These are phyloP conservation scores for Polypterus senegalus DNA, from an alignment of 2,113 vertebrate species.

Conservation along the genomic window DNA sequence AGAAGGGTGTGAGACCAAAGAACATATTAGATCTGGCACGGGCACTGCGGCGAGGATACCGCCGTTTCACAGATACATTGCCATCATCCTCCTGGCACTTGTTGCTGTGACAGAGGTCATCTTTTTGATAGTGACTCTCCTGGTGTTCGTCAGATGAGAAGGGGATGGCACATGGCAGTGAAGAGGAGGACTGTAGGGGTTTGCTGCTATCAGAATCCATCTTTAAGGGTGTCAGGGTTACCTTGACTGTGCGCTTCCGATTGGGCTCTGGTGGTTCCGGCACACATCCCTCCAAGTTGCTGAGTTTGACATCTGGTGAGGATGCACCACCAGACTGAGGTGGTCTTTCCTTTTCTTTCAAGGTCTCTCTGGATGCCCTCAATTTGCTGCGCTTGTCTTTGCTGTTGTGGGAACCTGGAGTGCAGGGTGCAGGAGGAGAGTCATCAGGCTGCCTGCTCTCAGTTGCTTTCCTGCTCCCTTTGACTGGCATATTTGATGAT, in stretches of 20 bases:
- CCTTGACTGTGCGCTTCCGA: conserved; percentile 63
- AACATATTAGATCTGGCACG: conserved; percentile 94
- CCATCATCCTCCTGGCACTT: conserved; percentile 78
- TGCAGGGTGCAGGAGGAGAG: no score
- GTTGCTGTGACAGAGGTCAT: conserved; percentile 32
- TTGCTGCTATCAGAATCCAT: conserved; percentile 58
- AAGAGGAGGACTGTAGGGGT: conserved; percentile 33
- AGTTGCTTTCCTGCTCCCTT: no score
- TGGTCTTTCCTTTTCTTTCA: conserved; percentile 46
- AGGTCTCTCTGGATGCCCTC: conserved; percentile 39
- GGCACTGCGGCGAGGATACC: conserved; percentile 89
- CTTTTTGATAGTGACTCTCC: conserved; percentile 35
- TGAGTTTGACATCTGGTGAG: no score
- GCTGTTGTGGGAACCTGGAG: conserved; percentile 28
- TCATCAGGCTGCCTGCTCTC: no score
- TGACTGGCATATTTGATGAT: no score
- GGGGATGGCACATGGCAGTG: conserved; percentile 44
- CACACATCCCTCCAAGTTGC: no score
- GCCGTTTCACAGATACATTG: conserved; percentile 73
- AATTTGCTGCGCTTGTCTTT: conserved; percentile 57
- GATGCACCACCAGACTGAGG: conserved; percentile 8
- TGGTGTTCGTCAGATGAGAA: conserved; percentile 48
- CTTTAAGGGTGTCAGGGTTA: conserved; percentile 59
- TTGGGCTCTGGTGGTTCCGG: conserved; percentile 42
- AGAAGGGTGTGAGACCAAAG: conserved; percentile 89